Evolutionary conservation across 2,888 invertebrate genomes (phyloP).

Genomic region (Sthenelais limicola): DNA sequence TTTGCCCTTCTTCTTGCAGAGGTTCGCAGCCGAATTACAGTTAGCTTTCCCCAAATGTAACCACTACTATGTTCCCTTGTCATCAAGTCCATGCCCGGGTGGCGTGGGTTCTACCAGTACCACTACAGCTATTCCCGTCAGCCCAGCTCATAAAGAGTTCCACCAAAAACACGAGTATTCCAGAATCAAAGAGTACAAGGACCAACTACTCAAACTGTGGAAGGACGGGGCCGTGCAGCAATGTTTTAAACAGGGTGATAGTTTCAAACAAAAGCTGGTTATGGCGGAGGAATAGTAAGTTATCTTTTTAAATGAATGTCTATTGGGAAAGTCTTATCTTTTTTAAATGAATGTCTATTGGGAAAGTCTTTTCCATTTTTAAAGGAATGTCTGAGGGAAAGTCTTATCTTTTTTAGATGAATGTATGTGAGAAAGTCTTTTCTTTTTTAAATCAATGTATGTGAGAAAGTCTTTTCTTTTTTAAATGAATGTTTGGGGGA

Average conservation of each 20-base stretch:
- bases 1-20: conserved; percentile 9
- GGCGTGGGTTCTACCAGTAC: background rate
- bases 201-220: conserved; percentile 57
- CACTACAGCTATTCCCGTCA: conserved; percentile 27
- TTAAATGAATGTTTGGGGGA: too few species aligned
- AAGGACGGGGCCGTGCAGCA: conserved; percentile 57
- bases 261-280: conserved; percentile 52
- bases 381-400: too few species aligned
- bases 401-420: too few species aligned
- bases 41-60: conserved; percentile 26
- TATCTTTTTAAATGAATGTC: background rate
- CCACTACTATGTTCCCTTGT: conserved; percentile 36
- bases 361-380: background rate
- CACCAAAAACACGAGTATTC: conserved; percentile 31
- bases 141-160: conserved; percentile 41
- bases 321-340: background rate
- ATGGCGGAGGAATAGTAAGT: conserved; percentile 61
- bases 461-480: too few species aligned
- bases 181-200: conserved; percentile 45
- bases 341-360: background rate
- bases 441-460: too few species aligned
- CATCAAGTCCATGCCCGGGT: background rate
- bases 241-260: conserved; percentile 54
- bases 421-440: too few species aligned
- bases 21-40: conserved; percentile 39